Evolutionary conservation across 2,888 invertebrate species (phyloP), one percentile per base, ranked within the genome.

Genomic region (Gymnocheta viridis): DNA sequence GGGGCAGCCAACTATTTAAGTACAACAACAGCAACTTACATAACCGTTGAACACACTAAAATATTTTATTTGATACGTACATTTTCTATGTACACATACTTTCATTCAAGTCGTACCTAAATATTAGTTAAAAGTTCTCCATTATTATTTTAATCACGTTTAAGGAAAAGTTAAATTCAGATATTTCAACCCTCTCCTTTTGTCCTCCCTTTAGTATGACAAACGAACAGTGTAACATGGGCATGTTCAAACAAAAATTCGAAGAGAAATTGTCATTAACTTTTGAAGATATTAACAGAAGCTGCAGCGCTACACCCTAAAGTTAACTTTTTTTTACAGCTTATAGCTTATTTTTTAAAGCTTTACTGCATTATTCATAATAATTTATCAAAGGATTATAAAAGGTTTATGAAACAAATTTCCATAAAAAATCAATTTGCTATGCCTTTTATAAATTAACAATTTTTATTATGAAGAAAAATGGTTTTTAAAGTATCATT

Each of bases 131-230:
- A 32, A 54, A 54, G n/a, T 32, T 69, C 24, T 44, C 24, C 14
- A 29, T 73, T 67, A 67, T 67, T 67, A 81, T 62, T 81, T 67
- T 35, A 54, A 73, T 67, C 73, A 74, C 73, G 80, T 73, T 73
- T 44, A 32, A 81, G 41, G 51, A 66, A 81, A 73, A 73, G 51
- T 80, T 73, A 17, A 60, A 14, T 38, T 7, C 22, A 24, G 35
- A 32, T 44, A 44, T 14, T 72, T 56, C n/a, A 56, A 44, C 70
- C 44, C 44, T 60, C 44, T 47, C 0, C 19, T 7, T 54, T 9
- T 27, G 4, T n/a, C 19, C 27, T n/a, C n/a, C n/a, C n/a, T n/a
- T n/a, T n/a, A n/a, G n/a, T n/a, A 32, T 49, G 2, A 0, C 12
- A 22, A 3, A 1, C 1, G 22, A 4, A 62, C 19, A 24, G 47